Conservation (phyloP, 2,113 vertebrate species). For the Lates calcarifer region DNA sequence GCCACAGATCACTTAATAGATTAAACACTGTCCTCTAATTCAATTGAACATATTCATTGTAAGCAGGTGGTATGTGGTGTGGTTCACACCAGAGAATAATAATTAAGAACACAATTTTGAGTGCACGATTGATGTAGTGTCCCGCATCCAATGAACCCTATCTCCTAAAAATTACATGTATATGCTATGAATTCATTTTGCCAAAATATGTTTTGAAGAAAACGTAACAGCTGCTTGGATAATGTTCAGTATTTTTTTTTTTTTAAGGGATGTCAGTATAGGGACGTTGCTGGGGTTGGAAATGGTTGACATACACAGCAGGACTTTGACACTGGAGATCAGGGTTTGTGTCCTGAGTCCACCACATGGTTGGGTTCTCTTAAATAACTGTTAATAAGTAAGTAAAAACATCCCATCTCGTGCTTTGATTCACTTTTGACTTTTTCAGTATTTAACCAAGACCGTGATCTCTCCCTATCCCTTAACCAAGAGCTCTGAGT, state of each 20-base stretch:
- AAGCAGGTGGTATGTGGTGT: not conserved
- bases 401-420: slow-evolving; percentile 21
- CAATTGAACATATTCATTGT: not conserved
- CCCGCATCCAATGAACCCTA: not conserved
- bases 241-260: not conserved
- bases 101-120: not conserved
- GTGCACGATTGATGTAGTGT: not conserved
- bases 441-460: slow-evolving; percentile 30
- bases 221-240: not conserved
- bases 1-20: slow-evolving; percentile 8
- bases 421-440: slow-evolving; percentile 3
- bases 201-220: not conserved
- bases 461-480: slow-evolving; percentile 10
- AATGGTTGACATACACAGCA: not conserved
- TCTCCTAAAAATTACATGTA: not conserved
- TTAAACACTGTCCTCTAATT: not conserved
- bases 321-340: not conserved
- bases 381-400: slow-evolving; percentile 21
- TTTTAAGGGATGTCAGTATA: not conserved
- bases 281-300: not conserved
- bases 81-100: not conserved
- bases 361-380: not conserved
- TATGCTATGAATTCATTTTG: too few species aligned
- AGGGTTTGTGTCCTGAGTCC: not conserved
- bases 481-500: slow-evolving; percentile 20